These are phyloP conservation scores for Eurytoma californica DNA, from an alignment of 2,888 invertebrate species.

Conservation along the genomic window DNA sequence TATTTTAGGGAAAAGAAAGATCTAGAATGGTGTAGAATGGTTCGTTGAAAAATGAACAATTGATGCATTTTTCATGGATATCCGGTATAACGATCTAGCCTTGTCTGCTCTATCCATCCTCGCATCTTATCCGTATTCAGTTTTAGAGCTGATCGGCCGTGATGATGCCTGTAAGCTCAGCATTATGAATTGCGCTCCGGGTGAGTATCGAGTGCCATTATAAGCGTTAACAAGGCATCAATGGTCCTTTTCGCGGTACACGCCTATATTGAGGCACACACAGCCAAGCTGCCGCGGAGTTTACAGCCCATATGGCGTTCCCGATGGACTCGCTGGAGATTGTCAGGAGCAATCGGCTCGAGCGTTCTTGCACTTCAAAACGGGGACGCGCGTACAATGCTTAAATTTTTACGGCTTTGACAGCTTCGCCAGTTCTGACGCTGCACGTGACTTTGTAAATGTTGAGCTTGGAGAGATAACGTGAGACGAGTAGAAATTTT, in stretches of 20 bases:
- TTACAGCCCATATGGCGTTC: conserved; percentile 65
- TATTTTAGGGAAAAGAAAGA: too few species aligned
- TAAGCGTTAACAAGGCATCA: conserved; percentile 56
- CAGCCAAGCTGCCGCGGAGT: conserved; percentile 57
- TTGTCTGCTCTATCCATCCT: not conserved
- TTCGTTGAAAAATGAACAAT: conserved; percentile 14
- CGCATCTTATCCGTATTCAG: not conserved
- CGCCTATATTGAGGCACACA: not conserved
- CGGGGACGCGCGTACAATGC: conserved; percentile 51
- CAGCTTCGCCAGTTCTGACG: conserved; percentile 8
- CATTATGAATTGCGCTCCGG: conserved; percentile 40
- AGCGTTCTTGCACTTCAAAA: conserved; percentile 52
- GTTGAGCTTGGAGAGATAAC: conserved; percentile 7
- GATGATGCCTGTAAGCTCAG: conserved; percentile 19
- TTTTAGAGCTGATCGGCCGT: not conserved
- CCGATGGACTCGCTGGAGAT: conserved; percentile 55
- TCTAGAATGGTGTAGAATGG: too few species aligned
- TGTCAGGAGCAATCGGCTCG: conserved; percentile 50
- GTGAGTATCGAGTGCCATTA: conserved; percentile 36
- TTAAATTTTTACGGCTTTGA: conserved; percentile 37
- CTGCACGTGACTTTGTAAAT: not conserved
- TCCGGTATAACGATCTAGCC: not conserved
- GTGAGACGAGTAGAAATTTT: not conserved
- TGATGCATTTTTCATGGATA: conserved; percentile 32
- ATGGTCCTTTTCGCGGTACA: conserved; percentile 53